Base-by-base conservation (phyloP, 1,140 invertebrate genomes). In the Centruroides sculpturatus region DNA sequence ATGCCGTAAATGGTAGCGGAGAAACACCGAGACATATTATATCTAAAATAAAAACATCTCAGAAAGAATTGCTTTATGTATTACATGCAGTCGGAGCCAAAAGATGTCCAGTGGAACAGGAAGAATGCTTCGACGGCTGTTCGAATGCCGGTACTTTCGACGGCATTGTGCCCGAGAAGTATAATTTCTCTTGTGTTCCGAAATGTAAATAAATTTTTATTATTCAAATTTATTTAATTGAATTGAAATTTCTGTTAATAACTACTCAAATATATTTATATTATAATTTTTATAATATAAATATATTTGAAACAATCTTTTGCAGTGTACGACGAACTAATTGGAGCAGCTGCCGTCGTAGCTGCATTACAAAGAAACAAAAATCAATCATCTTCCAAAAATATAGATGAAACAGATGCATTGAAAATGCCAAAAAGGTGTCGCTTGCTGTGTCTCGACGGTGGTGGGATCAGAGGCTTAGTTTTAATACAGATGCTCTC, bases 391-490 rank as follows among this genome's bases (percentile, higher is more conserved):
- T 41, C 8, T 41, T 41, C 41, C 41, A 41, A 8, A 41, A 41
- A 41, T 41, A 41, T 0, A 41, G 41, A 41, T 3, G 41, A 41
- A 41, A 41, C 41, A 41, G 41, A 41, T 41, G 8, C 5, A 8
- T 41, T 0, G 5, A 41, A 41, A 41, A 41, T 8, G 8, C 1
- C 5, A 6, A 41, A 41, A 41, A 41, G 41, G 8, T 41, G 41
- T 41, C 41, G 41, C 8, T 69, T 96, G 3, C 76, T 97, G 0
- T 89, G 86, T 70, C 76, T 98, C 4, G 93, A 97, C 78, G 93
- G 94, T 2, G 94, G 93, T n/a, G 94, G 94, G 0, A 95, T 98
- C 54, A 77, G 89, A 52, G 94, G 94, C 4, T 71, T 98, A 4
- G 82, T 97, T 5, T 76, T 96, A 3, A 83, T 93, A 0, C 87